A percentile compares a stretch with the other conserved stretches of the same genome.
Conservation (phyloP, 2,797 vertebrate genomes). For the Erpetoichthys calabaricus region DNA sequence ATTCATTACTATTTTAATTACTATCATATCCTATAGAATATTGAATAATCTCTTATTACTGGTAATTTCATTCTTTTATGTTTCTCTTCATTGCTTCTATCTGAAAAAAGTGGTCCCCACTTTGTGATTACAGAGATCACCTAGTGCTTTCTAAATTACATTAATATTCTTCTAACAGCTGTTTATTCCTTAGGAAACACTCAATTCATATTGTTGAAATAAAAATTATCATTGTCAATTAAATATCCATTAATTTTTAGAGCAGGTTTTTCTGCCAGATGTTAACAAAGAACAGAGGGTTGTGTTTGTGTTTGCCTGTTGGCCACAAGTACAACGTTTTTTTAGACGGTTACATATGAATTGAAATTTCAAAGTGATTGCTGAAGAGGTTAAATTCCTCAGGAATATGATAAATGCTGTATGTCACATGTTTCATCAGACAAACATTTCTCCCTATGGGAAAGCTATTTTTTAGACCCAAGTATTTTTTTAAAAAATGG, state of each 20-base stretch:
- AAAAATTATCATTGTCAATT: slow-evolving; percentile 97
- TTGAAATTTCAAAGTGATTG: no score
- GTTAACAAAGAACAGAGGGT: slow-evolving; percentile 85
- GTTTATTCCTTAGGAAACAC: slow-evolving; percentile 80
- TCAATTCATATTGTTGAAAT: slow-evolving; percentile 78
- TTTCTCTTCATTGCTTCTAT: slow-evolving; percentile 11
- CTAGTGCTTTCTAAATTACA: slow-evolving; percentile 61
- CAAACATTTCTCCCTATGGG: no score
- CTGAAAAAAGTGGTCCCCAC: slow-evolving; percentile 17
- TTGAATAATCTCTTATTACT: slow-evolving; percentile 11
- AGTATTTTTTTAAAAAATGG: no score
- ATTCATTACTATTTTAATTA: no score
- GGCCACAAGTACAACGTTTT: slow-evolving; percentile 21
- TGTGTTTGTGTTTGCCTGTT: slow-evolving; percentile 57
- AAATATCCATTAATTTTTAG: slow-evolving; percentile 97
- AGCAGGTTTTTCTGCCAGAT: slow-evolving; percentile 88
- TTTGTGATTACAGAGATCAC: slow-evolving; percentile 57
- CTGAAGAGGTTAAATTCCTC: no score
- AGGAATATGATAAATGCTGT: no score
- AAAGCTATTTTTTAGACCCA: no score
- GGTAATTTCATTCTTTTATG: slow-evolving; percentile 10
- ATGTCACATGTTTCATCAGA: no score
- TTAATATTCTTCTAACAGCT: slow-evolving; percentile 80
- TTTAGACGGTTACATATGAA: no score
- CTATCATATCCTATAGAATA: no score